Percentiles rank a stretch among this genome's conserved stretches.
phyloP scores from a whole-genome alignment of 1,140 invertebrate species.

The Drosophila bocqueti region DNA sequence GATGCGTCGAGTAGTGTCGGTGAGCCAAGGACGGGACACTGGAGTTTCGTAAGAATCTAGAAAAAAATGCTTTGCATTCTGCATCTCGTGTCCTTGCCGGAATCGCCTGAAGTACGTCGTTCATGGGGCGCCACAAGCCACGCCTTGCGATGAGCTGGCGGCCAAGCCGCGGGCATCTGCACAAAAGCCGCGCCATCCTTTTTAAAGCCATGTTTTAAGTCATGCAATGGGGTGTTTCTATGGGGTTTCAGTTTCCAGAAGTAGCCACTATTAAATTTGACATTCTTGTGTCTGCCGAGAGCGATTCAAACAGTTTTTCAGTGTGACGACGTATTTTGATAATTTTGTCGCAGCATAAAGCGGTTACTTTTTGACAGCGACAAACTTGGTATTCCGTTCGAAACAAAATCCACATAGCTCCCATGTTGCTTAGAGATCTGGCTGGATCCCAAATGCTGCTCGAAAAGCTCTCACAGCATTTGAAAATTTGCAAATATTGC shows the following conservation, averaged over 20 bases:
- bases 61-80: not conserved
- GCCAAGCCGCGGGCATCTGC: constrained; percentile 16
- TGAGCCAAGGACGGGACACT: constrained; percentile 8
- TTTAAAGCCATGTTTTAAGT: constrained; percentile 35
- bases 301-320: constrained; percentile 8
- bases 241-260: constrained; percentile 36
- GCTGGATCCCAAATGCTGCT: no score
- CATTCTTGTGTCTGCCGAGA: constrained; percentile 57
- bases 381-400: not conserved
- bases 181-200: constrained; percentile 32
- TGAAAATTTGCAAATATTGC: constrained; percentile 4
- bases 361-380: constrained; percentile 3
- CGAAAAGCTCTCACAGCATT: not conserved
- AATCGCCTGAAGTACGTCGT: not conserved
- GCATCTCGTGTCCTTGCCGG: not conserved
- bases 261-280: constrained; percentile 64
- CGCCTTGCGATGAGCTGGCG: constrained; percentile 41
- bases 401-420: not conserved
- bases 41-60: not conserved
- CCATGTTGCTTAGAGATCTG: not conserved
- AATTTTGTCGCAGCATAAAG: constrained; percentile 16
- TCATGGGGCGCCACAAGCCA: constrained; percentile 39
- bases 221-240: constrained; percentile 30
- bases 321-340: constrained; percentile 8
- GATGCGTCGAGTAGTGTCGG: constrained; percentile 50